Evolutionary conservation across 2,888 invertebrate genomes (phyloP).

Genomic region (Oeneis ivallda): DNA sequence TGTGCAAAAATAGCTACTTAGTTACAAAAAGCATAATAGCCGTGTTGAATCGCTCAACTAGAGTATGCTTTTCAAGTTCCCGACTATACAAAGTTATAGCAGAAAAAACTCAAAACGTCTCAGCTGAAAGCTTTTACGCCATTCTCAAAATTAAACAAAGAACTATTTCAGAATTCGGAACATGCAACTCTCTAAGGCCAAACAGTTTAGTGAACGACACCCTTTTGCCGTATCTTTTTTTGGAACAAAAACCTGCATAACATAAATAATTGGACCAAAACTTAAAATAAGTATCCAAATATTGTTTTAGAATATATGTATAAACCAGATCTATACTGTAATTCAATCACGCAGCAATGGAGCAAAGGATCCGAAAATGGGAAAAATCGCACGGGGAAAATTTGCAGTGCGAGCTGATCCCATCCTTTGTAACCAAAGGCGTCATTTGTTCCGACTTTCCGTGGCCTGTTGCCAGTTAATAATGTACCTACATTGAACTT

Average conservation of each 20-base stretch:
- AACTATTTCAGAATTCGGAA: neutral
- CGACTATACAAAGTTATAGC: neutral
- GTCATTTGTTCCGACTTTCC: neutral
- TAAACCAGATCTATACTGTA: too few species aligned
- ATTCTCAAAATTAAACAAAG: conserved; percentile 3
- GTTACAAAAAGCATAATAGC: neutral
- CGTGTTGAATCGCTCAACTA: neutral
- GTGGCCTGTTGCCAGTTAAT: conserved; percentile 15
- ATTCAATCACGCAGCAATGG: too few species aligned
- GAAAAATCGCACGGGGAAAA: too few species aligned
- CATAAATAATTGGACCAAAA: too few species aligned
- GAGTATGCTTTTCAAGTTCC: neutral
- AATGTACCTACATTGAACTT: conserved; percentile 1
- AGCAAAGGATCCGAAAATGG: too few species aligned
- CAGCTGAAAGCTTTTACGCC: neutral
- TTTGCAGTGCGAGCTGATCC: too few species aligned
- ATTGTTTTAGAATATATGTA: too few species aligned
- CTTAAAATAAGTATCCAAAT: too few species aligned
- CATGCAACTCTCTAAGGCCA: neutral
- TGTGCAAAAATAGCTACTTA: neutral
- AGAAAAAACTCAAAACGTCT: neutral
- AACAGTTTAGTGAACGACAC: neutral
- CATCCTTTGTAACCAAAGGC: neutral
- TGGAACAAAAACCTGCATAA: neutral
- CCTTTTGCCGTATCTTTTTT: neutral